Evolutionary conservation across 1,140 invertebrate species (phyloP).

Genomic region (Ptiloglossa arizonensis): DNA sequence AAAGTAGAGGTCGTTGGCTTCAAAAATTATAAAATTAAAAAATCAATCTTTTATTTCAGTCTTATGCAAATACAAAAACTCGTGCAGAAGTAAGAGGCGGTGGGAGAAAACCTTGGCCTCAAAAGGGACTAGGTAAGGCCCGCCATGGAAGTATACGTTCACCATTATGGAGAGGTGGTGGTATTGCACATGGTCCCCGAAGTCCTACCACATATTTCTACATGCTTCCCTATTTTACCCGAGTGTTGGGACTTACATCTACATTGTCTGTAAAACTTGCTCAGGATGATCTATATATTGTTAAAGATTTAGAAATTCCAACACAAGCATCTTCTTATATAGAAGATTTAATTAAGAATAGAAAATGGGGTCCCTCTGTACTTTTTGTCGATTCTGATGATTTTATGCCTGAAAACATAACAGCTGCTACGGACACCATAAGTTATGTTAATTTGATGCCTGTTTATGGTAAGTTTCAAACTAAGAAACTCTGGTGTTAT

Average conservation of each 20-base stretch:
- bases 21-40: background rate
- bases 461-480: conserved; percentile 87
- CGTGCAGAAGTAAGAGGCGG: conserved; percentile 93
- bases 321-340: conserved; percentile 91
- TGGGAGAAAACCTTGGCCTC: conserved; percentile 96
- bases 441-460: conserved; percentile 97
- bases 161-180: conserved; percentile 92
- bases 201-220: conserved; percentile 94
- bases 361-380: conserved; percentile 98
- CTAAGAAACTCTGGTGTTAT: background rate
- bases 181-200: conserved; percentile 92
- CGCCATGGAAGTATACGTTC: conserved; percentile 95
- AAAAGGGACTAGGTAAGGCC: conserved; percentile 95
- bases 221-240: conserved; percentile 91
- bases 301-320: conserved; percentile 93
- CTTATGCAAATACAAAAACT: conserved; percentile 87
- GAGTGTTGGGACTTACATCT: conserved; percentile 91
- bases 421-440: conserved; percentile 88
- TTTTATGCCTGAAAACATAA: conserved; percentile 93
- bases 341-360: conserved; percentile 89
- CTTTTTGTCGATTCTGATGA: conserved; percentile 95
- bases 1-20: background rate
- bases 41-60: conserved; percentile 73
- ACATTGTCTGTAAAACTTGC: conserved; percentile 95
- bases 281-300: conserved; percentile 97